Base-by-base conservation (phyloP, 2,888 invertebrate species). In the Polietes domitor region DNA sequence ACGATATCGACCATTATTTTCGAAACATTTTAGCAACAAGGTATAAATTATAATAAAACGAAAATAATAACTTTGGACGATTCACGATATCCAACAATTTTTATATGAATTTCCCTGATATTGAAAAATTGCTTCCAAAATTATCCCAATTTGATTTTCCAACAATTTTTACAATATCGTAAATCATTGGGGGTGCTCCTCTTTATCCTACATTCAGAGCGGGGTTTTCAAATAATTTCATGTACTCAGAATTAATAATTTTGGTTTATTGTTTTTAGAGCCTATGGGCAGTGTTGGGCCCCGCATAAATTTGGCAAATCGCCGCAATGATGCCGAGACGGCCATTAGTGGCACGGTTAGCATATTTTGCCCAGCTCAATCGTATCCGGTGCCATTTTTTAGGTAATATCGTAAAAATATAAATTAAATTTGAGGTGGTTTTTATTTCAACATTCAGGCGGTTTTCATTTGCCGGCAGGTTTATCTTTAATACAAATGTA, bases 311-410 rank as follows among this genome's bases (percentile, higher is more conserved):
- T 92, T 88, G 91, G 94, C 94, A 84, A 94, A 94, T 90, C 94
- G 95, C 91, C 93, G 93, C 88, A 93, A 93, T 85, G 94, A 93
- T 87, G 94, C 94, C 88, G 89, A 90, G 80, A 80, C 89, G 1
- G 85, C 71, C n/a, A 77, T 88, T n/a, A 86, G 78, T 55, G 80
- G 70, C 15, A 94, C 94, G 88, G 94, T 96, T 90, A 95, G 95
- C 79, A 92, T 96, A 86, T 94, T 96, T 90, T 96, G 96, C 91
- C 96, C 95, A 74, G 95, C 96, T 24, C 96, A 96, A 92, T 95
- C 95, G 26, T 96, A 94, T 92, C 96, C 96, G 77, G 94, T 95
- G 88, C 96, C 96, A 88, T 91, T 94, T 87, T 94, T 95, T 94
- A 95, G 95, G 95, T 96, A 87, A 88, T 76, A 6, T 53, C 24